Conservation (phyloP, 2,888 invertebrate species). For the Seira musarum region DNA sequence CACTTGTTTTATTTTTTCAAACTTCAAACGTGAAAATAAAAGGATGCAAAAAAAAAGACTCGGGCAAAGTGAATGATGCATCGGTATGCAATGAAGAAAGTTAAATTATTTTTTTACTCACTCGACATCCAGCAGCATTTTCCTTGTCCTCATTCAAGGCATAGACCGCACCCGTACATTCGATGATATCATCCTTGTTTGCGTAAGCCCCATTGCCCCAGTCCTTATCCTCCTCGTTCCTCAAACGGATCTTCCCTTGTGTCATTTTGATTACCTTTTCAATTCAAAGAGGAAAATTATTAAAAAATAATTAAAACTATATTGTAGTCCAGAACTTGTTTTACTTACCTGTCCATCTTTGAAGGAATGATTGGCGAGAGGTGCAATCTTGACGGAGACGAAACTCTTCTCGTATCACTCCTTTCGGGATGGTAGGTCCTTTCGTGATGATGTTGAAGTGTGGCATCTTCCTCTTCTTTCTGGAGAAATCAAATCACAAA, state of each 20-base stretch:
- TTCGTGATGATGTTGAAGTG: conserved; percentile 49
- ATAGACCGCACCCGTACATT: conserved; percentile 36
- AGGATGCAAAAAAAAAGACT: too few species aligned
- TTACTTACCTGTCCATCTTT: conserved; percentile 55
- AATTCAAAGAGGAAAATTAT: neutral
- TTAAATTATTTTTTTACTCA: conserved; percentile 28
- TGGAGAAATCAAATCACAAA: too few species aligned
- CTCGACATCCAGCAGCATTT: conserved; percentile 54
- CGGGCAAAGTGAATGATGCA: too few species aligned
- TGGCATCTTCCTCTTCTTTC: conserved; percentile 15
- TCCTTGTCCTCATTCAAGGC: conserved; percentile 57
- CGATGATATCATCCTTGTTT: conserved; percentile 60
- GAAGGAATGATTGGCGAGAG: conserved; percentile 35
- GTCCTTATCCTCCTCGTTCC: conserved; percentile 60
- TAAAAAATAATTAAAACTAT: neutral
- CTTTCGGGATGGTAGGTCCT: conserved; percentile 52
- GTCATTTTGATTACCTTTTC: conserved; percentile 63
- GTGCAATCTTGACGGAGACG: conserved; percentile 51
- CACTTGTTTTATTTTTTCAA: too few species aligned
- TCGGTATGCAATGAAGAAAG: neutral
- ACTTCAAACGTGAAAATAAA: too few species aligned
- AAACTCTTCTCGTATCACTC: conserved; percentile 63
- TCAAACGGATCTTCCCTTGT: conserved; percentile 58
- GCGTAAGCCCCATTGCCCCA: conserved; percentile 52
- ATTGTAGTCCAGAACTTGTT: neutral